Conservation (phyloP, 2,797 vertebrate species). For the Euphonia xanthogaster region DNA sequence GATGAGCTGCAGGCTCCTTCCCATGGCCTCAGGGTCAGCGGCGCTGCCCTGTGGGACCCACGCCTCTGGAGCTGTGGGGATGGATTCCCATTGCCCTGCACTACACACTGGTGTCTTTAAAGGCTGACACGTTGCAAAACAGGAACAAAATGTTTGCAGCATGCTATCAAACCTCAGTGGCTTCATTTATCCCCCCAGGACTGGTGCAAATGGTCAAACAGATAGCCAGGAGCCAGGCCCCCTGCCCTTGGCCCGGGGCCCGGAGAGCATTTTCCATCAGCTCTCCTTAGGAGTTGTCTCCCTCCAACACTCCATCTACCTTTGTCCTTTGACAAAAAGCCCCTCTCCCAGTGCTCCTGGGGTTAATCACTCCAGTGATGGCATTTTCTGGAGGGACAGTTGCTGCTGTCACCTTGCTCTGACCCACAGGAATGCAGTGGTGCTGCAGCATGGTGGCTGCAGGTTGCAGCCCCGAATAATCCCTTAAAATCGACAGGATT, state of each 20-base stretch:
- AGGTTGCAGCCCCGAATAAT: not conserved
- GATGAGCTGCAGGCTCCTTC: slow-evolving; percentile 22
- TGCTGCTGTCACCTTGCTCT: not conserved
- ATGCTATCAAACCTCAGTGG: not conserved
- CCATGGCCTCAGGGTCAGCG: not conserved
- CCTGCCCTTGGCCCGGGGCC: not conserved
- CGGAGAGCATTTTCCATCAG: not conserved
- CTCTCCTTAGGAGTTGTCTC: not conserved
- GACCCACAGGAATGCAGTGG: accelerated
- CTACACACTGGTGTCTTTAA: not conserved
- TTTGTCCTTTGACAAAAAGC: not conserved
- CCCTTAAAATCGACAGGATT: not conserved
- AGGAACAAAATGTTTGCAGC: slow-evolving; percentile 24
- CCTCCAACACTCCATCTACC: not conserved
- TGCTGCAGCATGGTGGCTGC: accelerated
- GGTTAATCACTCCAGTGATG: not conserved
- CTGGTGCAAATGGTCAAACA: not conserved
- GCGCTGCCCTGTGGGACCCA: not conserved
- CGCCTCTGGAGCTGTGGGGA: not conserved
- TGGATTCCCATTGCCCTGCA: not conserved
- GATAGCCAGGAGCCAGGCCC: not conserved
- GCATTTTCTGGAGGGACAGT: not conserved
- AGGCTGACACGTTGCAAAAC: not conserved
- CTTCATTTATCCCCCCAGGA: slow-evolving; percentile 26
- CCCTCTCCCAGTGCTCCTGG: not conserved